Percentiles rank a stretch among this genome's conserved stretches.
Conservation (phyloP, 2,797 vertebrate genomes). For the Lemur catta region DNA sequence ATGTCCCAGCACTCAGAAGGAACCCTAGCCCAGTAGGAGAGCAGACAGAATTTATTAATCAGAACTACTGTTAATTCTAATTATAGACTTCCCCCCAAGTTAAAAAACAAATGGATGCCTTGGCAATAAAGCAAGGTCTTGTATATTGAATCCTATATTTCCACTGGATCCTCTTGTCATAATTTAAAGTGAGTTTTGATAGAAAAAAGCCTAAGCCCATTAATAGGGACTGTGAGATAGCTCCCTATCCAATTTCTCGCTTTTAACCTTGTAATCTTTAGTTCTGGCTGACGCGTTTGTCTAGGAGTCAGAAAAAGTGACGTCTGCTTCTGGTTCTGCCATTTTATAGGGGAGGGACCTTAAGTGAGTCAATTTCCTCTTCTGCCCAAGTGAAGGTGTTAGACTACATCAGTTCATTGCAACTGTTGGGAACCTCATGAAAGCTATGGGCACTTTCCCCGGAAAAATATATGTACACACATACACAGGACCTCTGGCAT, state of each 20-base stretch:
- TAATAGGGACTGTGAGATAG: not conserved
- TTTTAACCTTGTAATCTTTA: not conserved
- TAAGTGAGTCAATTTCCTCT: not conserved
- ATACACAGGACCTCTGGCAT: not conserved
- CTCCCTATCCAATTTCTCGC: not conserved
- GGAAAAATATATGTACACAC: not conserved
- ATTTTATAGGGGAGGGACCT: not conserved
- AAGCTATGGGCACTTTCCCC: not conserved
- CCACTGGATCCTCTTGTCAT: conserved; percentile 41
- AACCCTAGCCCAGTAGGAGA: conserved; percentile 52
- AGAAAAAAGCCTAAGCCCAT: not conserved
- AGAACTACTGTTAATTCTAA: conserved; percentile 65
- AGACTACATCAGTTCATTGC: not conserved
- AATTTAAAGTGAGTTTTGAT: conserved; percentile 54
- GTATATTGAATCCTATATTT: conserved; percentile 54
- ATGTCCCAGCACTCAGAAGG: conserved; percentile 26
- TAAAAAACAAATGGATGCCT: conserved; percentile 60
- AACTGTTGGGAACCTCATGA: not conserved
- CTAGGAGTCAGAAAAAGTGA: not conserved
- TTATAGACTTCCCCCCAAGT: conserved; percentile 57
- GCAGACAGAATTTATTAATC: conserved; percentile 70
- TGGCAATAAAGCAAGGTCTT: conserved; percentile 43
- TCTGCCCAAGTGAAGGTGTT: not conserved
- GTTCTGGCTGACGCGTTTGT: not conserved
- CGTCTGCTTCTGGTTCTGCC: not conserved